These are phyloP conservation scores for Drosophila testacea DNA, from an alignment of 2,888 invertebrate genomes.

Conservation along the genomic window DNA sequence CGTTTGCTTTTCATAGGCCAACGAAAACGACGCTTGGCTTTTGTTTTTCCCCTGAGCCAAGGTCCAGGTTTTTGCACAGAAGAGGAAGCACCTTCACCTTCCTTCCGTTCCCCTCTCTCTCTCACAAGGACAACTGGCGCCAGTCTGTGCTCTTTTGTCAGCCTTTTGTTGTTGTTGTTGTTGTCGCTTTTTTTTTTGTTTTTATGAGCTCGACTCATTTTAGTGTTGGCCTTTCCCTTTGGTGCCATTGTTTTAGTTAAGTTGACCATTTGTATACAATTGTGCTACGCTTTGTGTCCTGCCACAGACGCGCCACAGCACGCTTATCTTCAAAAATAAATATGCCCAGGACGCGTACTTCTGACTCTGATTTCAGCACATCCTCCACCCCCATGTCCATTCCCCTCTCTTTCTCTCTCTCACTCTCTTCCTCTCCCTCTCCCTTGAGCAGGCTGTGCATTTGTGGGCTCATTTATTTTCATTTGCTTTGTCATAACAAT, in stretches of 20 bases:
- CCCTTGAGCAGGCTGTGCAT: slow-evolving; percentile 47
- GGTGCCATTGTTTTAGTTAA: slow-evolving; percentile 74
- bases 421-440: background rate
- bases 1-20: slow-evolving; percentile 65
- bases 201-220: slow-evolving; percentile 67
- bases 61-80: slow-evolving; percentile 15
- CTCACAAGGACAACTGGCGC: slow-evolving; percentile 37
- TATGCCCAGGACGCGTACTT: slow-evolving; percentile 47
- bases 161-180: slow-evolving; percentile 26
- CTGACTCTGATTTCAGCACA: slow-evolving; percentile 31
- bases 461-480: slow-evolving; percentile 80
- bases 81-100: background rate
- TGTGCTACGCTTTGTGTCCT: slow-evolving; percentile 56
- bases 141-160: slow-evolving; percentile 43
- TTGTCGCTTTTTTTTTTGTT: slow-evolving; percentile 52
- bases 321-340: slow-evolving; percentile 70
- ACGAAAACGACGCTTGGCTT: slow-evolving; percentile 24
- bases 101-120: background rate
- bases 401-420: background rate
- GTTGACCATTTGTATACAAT: slow-evolving; percentile 82
- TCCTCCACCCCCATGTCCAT: background rate
- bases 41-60: slow-evolving; percentile 40
- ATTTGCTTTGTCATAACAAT: slow-evolving; percentile 79
- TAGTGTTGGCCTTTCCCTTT: slow-evolving; percentile 47
- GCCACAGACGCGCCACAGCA: slow-evolving; percentile 37